Percentiles rank a stretch among this genome's conserved stretches.
Conservation (phyloP, 2,888 invertebrate species). For the Noctua comes region DNA sequence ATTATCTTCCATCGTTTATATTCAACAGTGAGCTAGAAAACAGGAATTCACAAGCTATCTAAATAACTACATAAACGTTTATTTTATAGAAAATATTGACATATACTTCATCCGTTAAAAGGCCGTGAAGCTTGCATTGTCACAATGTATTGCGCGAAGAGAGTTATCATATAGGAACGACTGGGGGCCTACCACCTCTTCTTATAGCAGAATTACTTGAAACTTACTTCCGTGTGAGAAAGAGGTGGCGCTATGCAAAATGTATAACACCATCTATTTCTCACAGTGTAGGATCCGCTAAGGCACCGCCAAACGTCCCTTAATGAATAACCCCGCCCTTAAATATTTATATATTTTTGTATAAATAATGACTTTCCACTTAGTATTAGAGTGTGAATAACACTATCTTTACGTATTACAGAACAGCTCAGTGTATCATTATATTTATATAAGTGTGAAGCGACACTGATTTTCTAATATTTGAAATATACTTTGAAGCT, state of each 20-base stretch:
- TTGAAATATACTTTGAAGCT: slow-evolving; percentile 87
- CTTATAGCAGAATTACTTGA: background rate
- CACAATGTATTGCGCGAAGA: slow-evolving; percentile 80
- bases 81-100: slow-evolving; percentile 89
- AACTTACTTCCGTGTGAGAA: background rate
- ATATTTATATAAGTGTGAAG: slow-evolving; percentile 83
- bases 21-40: slow-evolving; percentile 84
- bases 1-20: slow-evolving; percentile 74
- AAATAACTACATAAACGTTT: slow-evolving; percentile 86
- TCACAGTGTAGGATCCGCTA: background rate
- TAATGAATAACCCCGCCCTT: slow-evolving; percentile 52
- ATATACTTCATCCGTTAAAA: slow-evolving; percentile 83
- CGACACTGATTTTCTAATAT: slow-evolving; percentile 87
- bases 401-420: slow-evolving; percentile 88
- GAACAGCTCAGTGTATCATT: slow-evolving; percentile 87
- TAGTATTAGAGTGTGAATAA: slow-evolving; percentile 86
- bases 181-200: slow-evolving; percentile 11
- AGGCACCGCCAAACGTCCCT: slow-evolving; percentile 46
- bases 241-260: background rate
- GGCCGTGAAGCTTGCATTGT: slow-evolving; percentile 85
- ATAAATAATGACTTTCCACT: slow-evolving; percentile 86
- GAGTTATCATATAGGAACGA: slow-evolving; percentile 47
- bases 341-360: slow-evolving; percentile 76
- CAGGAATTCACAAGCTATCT: slow-evolving; percentile 87
- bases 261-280: background rate